A percentile compares a stretch with the other conserved stretches of the same genome.
Evolutionary conservation across 1,140 invertebrate genomes (phyloP).

Genomic region (Teleogryllus occipitalis): DNA sequence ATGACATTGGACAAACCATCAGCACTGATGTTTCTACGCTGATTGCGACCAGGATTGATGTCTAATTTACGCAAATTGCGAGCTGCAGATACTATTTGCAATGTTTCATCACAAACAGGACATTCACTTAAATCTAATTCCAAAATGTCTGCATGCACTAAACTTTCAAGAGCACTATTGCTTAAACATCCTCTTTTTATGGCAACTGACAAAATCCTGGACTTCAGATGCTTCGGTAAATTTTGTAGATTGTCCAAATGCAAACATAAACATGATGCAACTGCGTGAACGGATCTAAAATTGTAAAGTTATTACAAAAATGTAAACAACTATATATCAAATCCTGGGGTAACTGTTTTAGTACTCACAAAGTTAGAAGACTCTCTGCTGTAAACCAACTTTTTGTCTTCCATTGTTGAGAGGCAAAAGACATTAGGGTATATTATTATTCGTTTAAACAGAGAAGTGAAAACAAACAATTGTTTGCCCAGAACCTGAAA

Average conservation of each 20-base stretch:
- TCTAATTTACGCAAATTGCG: background rate
- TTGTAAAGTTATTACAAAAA: background rate
- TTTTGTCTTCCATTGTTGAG: too few relatives aligned
- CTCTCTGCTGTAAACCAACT: too few relatives aligned
- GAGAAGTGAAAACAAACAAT: too few relatives aligned
- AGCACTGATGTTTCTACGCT: slow-evolving; percentile 8
- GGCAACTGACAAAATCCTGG: background rate
- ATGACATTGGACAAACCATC: background rate
- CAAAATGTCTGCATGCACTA: background rate
- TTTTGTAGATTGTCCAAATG: background rate
- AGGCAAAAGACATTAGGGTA: too few relatives aligned
- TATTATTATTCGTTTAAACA: too few relatives aligned
- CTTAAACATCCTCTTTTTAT: background rate
- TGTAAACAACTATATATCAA: too few relatives aligned
- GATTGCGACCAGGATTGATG: slow-evolving; percentile 8
- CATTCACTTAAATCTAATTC: slow-evolving; percentile 6
- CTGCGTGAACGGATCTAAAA: slow-evolving; percentile 3
- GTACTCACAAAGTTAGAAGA: too few relatives aligned
- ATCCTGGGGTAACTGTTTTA: too few relatives aligned
- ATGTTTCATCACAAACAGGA: background rate
- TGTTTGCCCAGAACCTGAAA: too few relatives aligned
- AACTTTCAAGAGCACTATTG: background rate
- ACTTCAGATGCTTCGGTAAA: background rate
- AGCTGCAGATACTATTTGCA: background rate
- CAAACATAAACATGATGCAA: background rate